Conservation (phyloP, 1,140 invertebrate genomes). For the Drosophila bifasciata region DNA sequence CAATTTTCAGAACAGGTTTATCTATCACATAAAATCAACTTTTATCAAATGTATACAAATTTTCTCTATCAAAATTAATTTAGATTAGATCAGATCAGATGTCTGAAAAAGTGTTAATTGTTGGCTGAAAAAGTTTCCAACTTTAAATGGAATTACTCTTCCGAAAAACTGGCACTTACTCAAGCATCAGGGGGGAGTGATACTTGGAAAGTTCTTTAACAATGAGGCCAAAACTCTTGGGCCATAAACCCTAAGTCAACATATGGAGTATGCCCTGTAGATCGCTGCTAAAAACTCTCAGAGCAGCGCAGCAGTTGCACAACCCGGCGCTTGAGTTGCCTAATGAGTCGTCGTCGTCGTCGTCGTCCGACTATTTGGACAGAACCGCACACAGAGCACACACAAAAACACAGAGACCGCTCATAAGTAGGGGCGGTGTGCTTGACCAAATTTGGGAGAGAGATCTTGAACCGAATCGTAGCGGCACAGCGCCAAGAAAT, state of each 20-base stretch:
- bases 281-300: slow-evolving; percentile 53
- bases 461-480: slow-evolving; percentile 63
- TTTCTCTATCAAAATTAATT: too few species aligned
- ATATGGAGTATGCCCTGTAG: slow-evolving; percentile 49
- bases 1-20: too few species aligned
- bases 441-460: slow-evolving; percentile 73
- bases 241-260: background rate
- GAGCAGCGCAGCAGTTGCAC: background rate
- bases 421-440: slow-evolving; percentile 72
- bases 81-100: too few species aligned
- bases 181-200: too few species aligned
- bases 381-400: background rate
- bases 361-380: slow-evolving; percentile 18
- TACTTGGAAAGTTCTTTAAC: too few species aligned
- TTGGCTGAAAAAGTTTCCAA: too few species aligned
- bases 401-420: background rate
- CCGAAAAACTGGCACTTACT: too few species aligned
- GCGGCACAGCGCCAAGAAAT: slow-evolving; percentile 61
- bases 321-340: slow-evolving; percentile 66
- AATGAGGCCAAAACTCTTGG: too few species aligned
- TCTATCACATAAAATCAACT: too few species aligned
- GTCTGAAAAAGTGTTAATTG: too few species aligned
- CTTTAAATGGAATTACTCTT: too few species aligned
- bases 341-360: slow-evolving; percentile 51
- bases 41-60: too few species aligned